phyloP scores from a whole-genome alignment of 2,888 invertebrate species.

The Cephus spinipes region DNA sequence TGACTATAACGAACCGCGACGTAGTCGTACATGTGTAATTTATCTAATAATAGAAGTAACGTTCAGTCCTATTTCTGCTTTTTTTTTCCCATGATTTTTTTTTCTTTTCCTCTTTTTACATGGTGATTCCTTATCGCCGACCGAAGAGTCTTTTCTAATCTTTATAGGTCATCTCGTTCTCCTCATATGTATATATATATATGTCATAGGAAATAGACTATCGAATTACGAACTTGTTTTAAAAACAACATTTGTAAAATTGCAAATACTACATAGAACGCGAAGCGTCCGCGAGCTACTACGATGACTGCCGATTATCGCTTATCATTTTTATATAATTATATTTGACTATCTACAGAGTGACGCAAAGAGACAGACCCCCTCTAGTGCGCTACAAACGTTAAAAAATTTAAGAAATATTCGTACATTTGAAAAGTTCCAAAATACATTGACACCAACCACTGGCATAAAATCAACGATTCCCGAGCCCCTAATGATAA shows the following conservation, averaged over 20 bases:
- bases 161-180: background rate
- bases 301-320: slow-evolving; percentile 16
- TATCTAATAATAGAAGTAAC: slow-evolving; percentile 49
- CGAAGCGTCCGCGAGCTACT: slow-evolving; percentile 29
- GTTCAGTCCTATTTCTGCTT: slow-evolving; percentile 38
- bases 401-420: background rate
- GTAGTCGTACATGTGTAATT: slow-evolving; percentile 41
- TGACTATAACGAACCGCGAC: slow-evolving; percentile 46
- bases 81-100: background rate
- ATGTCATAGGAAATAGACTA: slow-evolving; percentile 43
- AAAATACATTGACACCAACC: background rate
- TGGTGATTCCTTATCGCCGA: slow-evolving; percentile 27
- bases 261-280: slow-evolving; percentile 33
- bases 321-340: slow-evolving; percentile 34
- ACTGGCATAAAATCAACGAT: background rate
- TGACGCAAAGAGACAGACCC: slow-evolving; percentile 39
- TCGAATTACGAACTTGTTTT: slow-evolving; percentile 42
- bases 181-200: background rate
- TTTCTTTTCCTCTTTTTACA: slow-evolving; percentile 35
- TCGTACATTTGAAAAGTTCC: background rate
- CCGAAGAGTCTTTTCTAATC: background rate
- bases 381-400: slow-evolving; percentile 27
- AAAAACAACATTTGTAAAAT: slow-evolving; percentile 24
- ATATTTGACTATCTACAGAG: slow-evolving; percentile 43
- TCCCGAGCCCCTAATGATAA: background rate